Base-by-base conservation (phyloP, 2,113 vertebrate species). In the Aegotheles bennettii region DNA sequence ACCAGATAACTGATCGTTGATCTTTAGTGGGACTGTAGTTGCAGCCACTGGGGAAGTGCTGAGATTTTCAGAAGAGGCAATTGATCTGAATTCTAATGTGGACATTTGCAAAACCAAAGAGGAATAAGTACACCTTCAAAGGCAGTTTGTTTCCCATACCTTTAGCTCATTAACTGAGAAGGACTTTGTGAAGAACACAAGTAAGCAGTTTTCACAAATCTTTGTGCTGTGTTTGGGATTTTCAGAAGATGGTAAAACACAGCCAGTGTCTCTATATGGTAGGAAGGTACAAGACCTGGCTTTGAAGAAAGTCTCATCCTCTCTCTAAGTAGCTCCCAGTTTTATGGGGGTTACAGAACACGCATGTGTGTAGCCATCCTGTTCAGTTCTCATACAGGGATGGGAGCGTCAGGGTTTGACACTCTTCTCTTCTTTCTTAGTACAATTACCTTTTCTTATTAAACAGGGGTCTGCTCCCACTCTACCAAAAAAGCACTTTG, bases 281-380 rank as follows among this genome's bases (percentile, higher is more conserved):
- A 63, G 17, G 19, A 93, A 63, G 9, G 6, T 40, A 33, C 0
- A 0, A 67, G 8, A 6, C 9, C 24, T 29, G 33, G 64, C 35
- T 67, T 61, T 29, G 21, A 3, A 25, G 10, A 74, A 57, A 74
- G 65, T 47, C 7, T 73, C 13, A 11, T 35, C 4, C 3, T 76
- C 36, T 85, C 3, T 54, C 2, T 45, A 24, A 38, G 35, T 26
- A 74, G 11, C 6, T 74, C 74, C 23, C 2, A 7, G 12, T 59
- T 77, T 50, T 82, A 29, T 8, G 28, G 4, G 2, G 2, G 2
- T 51, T 88, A 43, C 57, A 47, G 81, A 92, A 89, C 38, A 89
- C 47, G 20, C 31, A 80, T 2, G 8, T 20, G 17, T 59, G 45
- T 43, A 89, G 61, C 12, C 4, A 6, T 73, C n/a, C 87, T 77